Evolutionary conservation across 2,797 vertebrate species (phyloP).

Genomic region (Tangara arthus): DNA sequence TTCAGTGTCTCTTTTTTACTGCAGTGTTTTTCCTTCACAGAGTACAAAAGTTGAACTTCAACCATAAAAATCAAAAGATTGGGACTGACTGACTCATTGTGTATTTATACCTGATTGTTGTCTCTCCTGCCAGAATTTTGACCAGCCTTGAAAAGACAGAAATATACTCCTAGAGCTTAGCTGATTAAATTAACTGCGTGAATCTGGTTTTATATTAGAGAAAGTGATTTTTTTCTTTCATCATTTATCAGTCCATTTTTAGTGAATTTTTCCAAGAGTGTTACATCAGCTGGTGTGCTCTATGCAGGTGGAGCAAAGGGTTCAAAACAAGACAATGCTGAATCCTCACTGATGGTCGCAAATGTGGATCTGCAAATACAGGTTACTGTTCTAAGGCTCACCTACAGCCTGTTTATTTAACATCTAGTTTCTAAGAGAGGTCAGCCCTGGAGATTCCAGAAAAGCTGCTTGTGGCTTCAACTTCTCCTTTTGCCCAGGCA

Average conservation of each 20-base stretch:
- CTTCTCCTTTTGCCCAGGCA: neutral
- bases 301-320: neutral
- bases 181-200: neutral
- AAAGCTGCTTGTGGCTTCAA: neutral
- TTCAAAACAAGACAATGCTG: neutral
- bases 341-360: neutral
- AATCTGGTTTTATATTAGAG: neutral
- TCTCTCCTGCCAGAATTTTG: neutral
- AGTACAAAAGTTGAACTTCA: neutral
- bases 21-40: neutral
- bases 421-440: neutral
- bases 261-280: neutral
- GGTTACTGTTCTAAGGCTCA: neutral
- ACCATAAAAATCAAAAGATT: neutral
- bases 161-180: neutral
- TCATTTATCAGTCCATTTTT: neutral
- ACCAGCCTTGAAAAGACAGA: neutral
- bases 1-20: neutral
- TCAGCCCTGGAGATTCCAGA: neutral
- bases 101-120: neutral
- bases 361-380: neutral
- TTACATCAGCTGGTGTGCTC: neutral
- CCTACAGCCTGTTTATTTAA: neutral
- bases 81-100: neutral
- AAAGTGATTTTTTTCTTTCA: neutral